phyloP scores from a whole-genome alignment of 2,888 invertebrate genomes.

The Papilio demoleus region DNA sequence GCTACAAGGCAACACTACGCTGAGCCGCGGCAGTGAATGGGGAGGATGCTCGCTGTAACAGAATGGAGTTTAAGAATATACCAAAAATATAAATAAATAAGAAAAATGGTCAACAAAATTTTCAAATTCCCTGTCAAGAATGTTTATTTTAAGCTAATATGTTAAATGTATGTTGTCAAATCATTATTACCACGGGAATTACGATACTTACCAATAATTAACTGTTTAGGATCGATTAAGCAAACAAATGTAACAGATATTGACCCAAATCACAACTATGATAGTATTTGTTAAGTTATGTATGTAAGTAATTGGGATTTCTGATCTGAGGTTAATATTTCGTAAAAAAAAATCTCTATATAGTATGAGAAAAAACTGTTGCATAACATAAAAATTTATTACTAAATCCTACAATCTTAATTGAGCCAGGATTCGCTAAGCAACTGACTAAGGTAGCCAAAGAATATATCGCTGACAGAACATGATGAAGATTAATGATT shows the following conservation, averaged over 20 bases:
- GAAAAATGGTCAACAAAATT: too few relatives aligned
- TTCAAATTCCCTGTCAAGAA: too few relatives aligned
- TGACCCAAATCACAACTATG: not conserved
- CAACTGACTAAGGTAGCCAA: too few relatives aligned
- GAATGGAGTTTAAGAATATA: not conserved
- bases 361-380: too few relatives aligned
- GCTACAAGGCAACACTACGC: slow-evolving; percentile 71
- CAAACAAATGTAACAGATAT: not conserved
- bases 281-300: not conserved
- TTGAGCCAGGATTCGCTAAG: too few relatives aligned
- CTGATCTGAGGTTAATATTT: too few relatives aligned
- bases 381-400: too few relatives aligned
- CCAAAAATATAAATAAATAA: not conserved
- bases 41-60: slow-evolving; percentile 68
- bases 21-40: slow-evolving; percentile 70
- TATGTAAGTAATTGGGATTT: too few relatives aligned
- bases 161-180: not conserved
- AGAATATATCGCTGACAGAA: too few relatives aligned
- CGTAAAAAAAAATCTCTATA: too few relatives aligned
- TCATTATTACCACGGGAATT: not conserved
- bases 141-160: not conserved
- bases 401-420: too few relatives aligned
- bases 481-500: too few relatives aligned
- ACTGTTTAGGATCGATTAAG: not conserved
- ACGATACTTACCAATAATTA: not conserved